phyloP scores from a whole-genome alignment of 2,888 invertebrate species.

The Ctena decussata region DNA sequence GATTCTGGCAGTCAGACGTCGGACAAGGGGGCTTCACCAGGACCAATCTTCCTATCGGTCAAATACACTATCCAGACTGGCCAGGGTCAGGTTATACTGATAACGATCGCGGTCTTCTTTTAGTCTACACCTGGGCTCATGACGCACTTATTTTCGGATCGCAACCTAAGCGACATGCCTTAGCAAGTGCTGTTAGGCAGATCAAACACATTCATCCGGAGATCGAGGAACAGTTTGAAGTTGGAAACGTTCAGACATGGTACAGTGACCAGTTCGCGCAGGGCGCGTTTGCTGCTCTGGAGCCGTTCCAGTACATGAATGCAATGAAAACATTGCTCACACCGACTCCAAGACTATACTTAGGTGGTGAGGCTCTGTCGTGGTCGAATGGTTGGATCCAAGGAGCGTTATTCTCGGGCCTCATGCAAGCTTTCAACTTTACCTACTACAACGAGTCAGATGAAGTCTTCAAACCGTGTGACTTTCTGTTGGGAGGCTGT shows the following conservation, averaged over 20 bases:
- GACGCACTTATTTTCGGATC: slow-evolving; percentile 50
- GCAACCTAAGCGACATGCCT: slow-evolving; percentile 35
- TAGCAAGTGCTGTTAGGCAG: slow-evolving; percentile 48
- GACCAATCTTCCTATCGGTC: no score
- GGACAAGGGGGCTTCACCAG: no score
- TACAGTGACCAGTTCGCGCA: slow-evolving; percentile 47
- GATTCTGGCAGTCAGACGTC: slow-evolving; percentile 58
- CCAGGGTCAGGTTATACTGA: slow-evolving; percentile 30
- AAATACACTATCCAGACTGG: no score
- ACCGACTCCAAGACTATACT: slow-evolving; percentile 38
- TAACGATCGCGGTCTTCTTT: slow-evolving; percentile 44
- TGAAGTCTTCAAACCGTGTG: not conserved
- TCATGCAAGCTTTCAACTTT: slow-evolving; percentile 21
- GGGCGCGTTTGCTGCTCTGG: slow-evolving; percentile 38
- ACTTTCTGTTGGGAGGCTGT: no score
- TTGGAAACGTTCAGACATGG: slow-evolving; percentile 61
- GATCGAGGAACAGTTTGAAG: slow-evolving; percentile 51
- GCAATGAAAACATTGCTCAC: slow-evolving; percentile 32
- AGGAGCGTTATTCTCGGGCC: slow-evolving; percentile 38
- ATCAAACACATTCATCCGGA: slow-evolving; percentile 57
- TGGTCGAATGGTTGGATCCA: slow-evolving; percentile 55
- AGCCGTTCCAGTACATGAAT: slow-evolving; percentile 50
- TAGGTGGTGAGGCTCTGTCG: slow-evolving; percentile 63
- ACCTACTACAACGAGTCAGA: not conserved
- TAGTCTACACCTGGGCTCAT: slow-evolving; percentile 51